Evolutionary conservation across 1,140 invertebrate genomes (phyloP).

Genomic region (Ladona fulva): DNA sequence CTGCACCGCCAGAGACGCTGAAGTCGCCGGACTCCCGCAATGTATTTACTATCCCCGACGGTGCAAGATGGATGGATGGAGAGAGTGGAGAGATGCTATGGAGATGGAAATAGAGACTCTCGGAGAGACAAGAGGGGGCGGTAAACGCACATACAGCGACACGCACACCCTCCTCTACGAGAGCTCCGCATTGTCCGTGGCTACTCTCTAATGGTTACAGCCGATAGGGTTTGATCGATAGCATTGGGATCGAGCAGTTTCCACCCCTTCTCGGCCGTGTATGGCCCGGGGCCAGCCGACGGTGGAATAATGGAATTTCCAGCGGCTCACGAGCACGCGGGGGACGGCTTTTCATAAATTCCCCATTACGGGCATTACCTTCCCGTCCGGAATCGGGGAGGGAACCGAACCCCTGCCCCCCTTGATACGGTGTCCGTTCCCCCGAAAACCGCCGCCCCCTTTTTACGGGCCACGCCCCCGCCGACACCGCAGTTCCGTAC

Average conservation of each 20-base stretch:
- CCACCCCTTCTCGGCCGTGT: neutral
- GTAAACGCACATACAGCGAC: neutral
- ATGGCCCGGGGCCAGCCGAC: neutral
- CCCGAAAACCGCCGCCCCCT: neutral
- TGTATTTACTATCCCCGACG: no score
- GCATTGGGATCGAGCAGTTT: neutral
- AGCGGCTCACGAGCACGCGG: neutral
- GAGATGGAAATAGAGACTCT: neutral
- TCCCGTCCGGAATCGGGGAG: neutral
- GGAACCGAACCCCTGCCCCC: neutral
- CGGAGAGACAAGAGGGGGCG: neutral
- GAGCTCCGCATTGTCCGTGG: neutral
- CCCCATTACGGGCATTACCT: conserved; percentile 7
- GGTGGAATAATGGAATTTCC: conserved; percentile 4
- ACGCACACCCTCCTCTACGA: neutral
- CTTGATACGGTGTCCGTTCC: neutral
- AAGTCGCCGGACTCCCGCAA: no score
- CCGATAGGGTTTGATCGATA: conserved; percentile 4
- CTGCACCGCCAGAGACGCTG: no score
- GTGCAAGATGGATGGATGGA: no score
- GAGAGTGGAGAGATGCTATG: no score
- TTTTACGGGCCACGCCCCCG: no score
- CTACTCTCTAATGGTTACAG: neutral
- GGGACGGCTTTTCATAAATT: conserved; percentile 2
- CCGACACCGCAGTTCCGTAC: no score